phyloP scores from a whole-genome alignment of 2,797 vertebrate species.

The Leptatherina wallacei region DNA sequence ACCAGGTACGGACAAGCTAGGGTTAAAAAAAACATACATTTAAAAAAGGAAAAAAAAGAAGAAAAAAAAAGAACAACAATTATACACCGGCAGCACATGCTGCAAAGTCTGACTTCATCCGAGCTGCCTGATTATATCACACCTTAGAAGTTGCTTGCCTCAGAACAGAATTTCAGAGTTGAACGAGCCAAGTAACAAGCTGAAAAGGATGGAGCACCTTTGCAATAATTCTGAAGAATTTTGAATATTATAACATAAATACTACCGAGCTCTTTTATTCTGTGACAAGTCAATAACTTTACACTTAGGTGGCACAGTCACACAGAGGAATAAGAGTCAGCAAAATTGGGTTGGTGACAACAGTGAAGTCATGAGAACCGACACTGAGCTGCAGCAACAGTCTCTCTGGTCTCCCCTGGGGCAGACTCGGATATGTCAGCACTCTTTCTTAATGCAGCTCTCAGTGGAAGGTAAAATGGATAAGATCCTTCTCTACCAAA shows the following conservation, averaged over 20 bases:
- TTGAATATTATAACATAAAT: slow-evolving; percentile 16
- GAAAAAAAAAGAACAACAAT: no score
- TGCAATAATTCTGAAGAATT: not conserved
- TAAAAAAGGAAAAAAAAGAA: no score
- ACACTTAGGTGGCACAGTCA: not conserved
- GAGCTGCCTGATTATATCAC: not conserved
- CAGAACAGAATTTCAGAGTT: slow-evolving; percentile 13
- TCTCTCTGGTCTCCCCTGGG: slow-evolving; percentile 46
- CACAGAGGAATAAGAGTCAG: slow-evolving; percentile 40
- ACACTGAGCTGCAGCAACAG: slow-evolving; percentile 47
- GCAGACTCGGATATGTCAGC: slow-evolving; percentile 62
- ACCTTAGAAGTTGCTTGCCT: not conserved
- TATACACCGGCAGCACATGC: no score
- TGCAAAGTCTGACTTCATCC: no score
- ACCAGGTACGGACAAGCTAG: no score
- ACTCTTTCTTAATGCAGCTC: slow-evolving; percentile 58
- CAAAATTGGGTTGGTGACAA: slow-evolving; percentile 51
- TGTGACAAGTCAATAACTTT: slow-evolving; percentile 11
- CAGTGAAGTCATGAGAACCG: slow-evolving; percentile 75
- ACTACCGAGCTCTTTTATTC: slow-evolving; percentile 2
- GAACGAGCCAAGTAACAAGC: not conserved
- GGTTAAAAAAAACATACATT: no score
- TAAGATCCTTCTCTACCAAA: slow-evolving; percentile 38
- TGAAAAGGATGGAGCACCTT: not conserved
- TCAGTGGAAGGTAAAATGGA: slow-evolving; percentile 41